Conservation (phyloP, 2,888 invertebrate genomes). For the Megalurothrips usitatus region DNA sequence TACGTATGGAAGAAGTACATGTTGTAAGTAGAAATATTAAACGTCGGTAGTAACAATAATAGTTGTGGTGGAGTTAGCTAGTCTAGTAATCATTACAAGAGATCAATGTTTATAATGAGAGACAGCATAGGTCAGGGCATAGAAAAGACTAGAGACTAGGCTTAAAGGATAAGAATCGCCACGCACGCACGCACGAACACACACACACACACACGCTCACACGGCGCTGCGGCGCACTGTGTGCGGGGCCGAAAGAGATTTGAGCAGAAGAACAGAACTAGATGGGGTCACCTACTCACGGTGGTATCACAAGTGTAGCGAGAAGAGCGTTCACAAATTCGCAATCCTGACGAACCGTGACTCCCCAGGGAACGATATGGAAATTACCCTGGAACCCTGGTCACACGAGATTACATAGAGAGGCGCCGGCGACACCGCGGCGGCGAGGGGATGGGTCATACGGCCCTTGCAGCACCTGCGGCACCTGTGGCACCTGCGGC, state of each 20-base stretch:
- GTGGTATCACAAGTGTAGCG: conserved; percentile 18
- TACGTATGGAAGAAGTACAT: conserved; percentile 23
- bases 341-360: conserved; percentile 1
- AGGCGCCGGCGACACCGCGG: too few relatives aligned
- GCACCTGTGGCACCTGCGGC: too few relatives aligned
- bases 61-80: conserved; percentile 7
- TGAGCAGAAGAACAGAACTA: conserved; percentile 15
- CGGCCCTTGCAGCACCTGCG: too few relatives aligned
- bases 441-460: too few relatives aligned
- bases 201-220: conserved; percentile 5
- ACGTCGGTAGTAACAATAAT: background rate
- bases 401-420: background rate
- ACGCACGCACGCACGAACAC: background rate
- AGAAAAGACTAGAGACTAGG: background rate
- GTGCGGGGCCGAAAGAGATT: background rate
- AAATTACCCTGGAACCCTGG: conserved; percentile 1
- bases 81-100: background rate
- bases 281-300: background rate
- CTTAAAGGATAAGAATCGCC: background rate
- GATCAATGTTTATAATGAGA: conserved; percentile 8
- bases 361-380: background rate
- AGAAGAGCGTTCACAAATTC: conserved; percentile 24
- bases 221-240: background rate
- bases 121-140: background rate
- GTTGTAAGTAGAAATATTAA: background rate